Base-by-base conservation (phyloP, 2,797 vertebrate genomes). In the Myoxocephalus aenaeus region DNA sequence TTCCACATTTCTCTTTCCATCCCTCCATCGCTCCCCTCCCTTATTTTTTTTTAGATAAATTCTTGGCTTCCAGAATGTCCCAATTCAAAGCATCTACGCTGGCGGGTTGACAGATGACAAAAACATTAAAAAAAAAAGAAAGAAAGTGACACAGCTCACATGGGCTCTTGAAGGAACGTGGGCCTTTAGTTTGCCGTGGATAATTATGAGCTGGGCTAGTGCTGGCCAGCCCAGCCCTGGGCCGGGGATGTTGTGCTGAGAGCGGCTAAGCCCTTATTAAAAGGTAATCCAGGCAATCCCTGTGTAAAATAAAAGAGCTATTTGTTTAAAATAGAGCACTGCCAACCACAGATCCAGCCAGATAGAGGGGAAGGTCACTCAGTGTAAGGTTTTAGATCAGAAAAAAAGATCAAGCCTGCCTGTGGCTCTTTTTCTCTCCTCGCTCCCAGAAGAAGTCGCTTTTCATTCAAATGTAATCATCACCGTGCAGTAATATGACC, bases 401-500 rank as follows among this genome's bases (percentile, higher is more conserved):
- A 90, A 79, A 92, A 77, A 88, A 85, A 92, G 90, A 94, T 93
- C 93, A 92, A 91, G 88, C 85, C 85, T 75, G 90, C 89, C 92
- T 63, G 76, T 89, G 90, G 90, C 90, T 88, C 83, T 87, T 87
- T 93, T 77, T 91, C 86, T 86, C 82, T 84, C 85, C 77, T 73
- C 71, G 82, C 80, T 90, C 90, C 80, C 89, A 85, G 85, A 91
- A 92, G 87, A 91, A 94, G 88, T 93, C 72, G 76, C 90, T 92
- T 94, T 93, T 92, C 91, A 92, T 94, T 95, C 89, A 93, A 93
- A 94, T 94, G 89, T 92, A 94, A 94, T 95, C 93, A 94, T 92
- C 90, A 91, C 85, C 22, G 59, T 57, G 59, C 87, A 85, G 90
- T 92, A 91, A 93, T 92, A 89, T 93, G 92, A 94, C 94, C 94